Percentiles rank a stretch among this genome's conserved stretches.
Evolutionary conservation across 1,140 invertebrate genomes (phyloP).

Genomic region (Drosophila mojavensis): DNA sequence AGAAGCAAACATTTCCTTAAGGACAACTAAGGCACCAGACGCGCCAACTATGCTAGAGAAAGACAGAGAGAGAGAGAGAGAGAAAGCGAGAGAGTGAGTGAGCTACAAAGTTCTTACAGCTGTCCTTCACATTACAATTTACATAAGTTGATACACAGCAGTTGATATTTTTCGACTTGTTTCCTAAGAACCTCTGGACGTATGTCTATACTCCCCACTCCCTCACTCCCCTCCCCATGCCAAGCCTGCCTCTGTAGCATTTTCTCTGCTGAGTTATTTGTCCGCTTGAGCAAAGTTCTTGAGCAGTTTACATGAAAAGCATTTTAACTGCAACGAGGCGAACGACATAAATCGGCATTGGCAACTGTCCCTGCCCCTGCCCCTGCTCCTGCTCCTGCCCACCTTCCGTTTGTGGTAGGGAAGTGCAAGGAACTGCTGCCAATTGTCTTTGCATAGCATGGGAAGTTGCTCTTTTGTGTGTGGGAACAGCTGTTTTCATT

Average conservation of each 20-base stretch:
- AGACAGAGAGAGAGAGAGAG: background rate
- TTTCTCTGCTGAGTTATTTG: constrained; percentile 60
- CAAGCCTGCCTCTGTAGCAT: background rate
- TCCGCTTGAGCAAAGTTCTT: constrained; percentile 61
- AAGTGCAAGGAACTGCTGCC: constrained; percentile 44
- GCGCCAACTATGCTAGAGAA: constrained; percentile 28
- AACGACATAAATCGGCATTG: constrained; percentile 47
- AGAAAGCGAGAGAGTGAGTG: background rate
- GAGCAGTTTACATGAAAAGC: constrained; percentile 70
- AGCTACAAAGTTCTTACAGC: constrained; percentile 10
- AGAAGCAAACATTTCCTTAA: constrained; percentile 79
- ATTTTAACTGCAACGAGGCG: constrained; percentile 68
- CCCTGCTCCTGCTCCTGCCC: too few species aligned
- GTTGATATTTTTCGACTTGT: constrained; percentile 76
- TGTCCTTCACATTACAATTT: constrained; percentile 61
- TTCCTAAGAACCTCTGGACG: constrained; percentile 18
- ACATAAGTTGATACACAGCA: constrained; percentile 59
- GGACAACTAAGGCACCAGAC: constrained; percentile 59
- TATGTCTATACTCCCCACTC: too few species aligned
- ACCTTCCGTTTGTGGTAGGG: constrained; percentile 3
- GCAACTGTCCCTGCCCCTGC: constrained; percentile 2
- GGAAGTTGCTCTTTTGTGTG: constrained; percentile 22
- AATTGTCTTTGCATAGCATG: constrained; percentile 53
- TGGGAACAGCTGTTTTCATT: constrained; percentile 18
- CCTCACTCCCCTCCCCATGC: background rate